Evolutionary conservation across 2,113 vertebrate species (phyloP).

Genomic region (Urocynchramus pylzowi): DNA sequence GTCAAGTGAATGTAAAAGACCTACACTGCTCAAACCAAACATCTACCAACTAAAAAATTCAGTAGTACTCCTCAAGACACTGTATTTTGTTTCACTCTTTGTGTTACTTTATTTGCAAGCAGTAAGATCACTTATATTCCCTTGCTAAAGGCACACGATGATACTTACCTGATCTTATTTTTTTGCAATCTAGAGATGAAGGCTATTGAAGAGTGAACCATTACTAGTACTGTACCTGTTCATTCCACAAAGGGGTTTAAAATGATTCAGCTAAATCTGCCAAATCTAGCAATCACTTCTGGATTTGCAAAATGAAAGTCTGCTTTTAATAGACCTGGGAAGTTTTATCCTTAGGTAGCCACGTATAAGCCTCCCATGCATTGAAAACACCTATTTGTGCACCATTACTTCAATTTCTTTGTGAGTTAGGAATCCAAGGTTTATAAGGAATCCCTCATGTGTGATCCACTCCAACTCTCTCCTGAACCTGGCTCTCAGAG

Average conservation of each 20-base stretch:
- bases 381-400: neutral
- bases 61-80: neutral
- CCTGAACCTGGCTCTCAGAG: neutral
- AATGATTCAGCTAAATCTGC: neutral
- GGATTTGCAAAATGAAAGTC: neutral
- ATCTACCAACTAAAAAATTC: neutral
- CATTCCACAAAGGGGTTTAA: neutral
- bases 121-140: neutral
- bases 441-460: neutral
- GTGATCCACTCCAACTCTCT: neutral
- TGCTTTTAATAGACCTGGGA: neutral
- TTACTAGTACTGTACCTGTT: neutral
- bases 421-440: constrained; percentile 19
- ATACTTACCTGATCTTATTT: neutral
- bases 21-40: neutral
- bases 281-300: neutral
- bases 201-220: neutral
- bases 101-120: neutral
- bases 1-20: neutral
- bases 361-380: accelerated
- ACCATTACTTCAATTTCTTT: constrained; percentile 11
- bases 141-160: neutral
- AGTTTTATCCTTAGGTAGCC: neutral
- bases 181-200: neutral
- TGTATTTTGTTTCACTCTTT: neutral